Evolutionary conservation across 2,797 vertebrate genomes (phyloP).

Genomic region (Labeo calbasu): DNA sequence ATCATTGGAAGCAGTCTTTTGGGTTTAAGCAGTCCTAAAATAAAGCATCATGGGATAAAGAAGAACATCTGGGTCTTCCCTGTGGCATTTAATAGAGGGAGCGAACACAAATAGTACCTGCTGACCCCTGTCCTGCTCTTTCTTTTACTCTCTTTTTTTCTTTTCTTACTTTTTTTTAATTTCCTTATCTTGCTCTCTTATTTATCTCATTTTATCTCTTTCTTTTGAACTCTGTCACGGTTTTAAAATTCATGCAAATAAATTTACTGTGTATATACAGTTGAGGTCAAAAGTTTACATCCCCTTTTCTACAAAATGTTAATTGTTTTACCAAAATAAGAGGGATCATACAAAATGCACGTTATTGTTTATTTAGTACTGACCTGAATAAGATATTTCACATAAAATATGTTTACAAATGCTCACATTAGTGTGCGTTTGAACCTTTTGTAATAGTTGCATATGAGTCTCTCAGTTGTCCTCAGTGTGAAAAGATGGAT

Average conservation of each 20-base stretch:
- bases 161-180: slow-evolving; percentile 26
- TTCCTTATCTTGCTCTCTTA: slow-evolving; percentile 50
- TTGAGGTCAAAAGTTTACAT: no score
- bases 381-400: no score
- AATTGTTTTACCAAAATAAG: no score
- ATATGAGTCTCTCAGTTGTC: no score
- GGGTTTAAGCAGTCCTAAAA: slow-evolving; percentile 70
- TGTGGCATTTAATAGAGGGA: slow-evolving; percentile 59
- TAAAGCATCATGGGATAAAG: slow-evolving; percentile 72
- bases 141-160: slow-evolving; percentile 45
- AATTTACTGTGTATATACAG: background rate
- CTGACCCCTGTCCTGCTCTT: slow-evolving; percentile 41
- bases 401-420: no score
- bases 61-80: slow-evolving; percentile 73
- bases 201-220: slow-evolving; percentile 21
- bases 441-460: no score
- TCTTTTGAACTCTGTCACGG: background rate
- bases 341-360: no score
- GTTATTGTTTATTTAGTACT: no score
- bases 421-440: no score
- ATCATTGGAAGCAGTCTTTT: slow-evolving; percentile 72
- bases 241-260: background rate
- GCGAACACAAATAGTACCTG: slow-evolving; percentile 65
- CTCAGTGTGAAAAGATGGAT: no score
- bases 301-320: no score